Evolutionary conservation across 2,797 vertebrate species (phyloP).

Genomic region (Antrozous pallidus): DNA sequence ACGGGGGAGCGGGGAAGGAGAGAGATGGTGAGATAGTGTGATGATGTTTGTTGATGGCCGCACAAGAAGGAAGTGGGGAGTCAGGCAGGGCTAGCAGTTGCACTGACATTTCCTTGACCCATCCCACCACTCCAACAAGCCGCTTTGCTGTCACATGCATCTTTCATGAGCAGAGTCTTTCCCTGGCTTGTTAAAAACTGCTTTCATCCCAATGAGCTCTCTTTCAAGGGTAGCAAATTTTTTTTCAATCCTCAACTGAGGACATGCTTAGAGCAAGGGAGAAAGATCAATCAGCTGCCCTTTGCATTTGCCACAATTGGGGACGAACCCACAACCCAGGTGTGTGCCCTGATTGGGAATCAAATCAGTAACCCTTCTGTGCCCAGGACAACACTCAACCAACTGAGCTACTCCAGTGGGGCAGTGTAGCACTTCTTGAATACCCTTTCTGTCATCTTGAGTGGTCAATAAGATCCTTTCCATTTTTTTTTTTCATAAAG

Average conservation of each 20-base stretch:
- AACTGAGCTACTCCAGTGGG: background rate
- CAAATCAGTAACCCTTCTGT: background rate
- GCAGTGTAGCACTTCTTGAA: background rate
- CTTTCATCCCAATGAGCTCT: background rate
- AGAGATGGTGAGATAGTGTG: fast-evolving
- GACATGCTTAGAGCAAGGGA: background rate
- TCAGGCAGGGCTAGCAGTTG: constrained; percentile 8
- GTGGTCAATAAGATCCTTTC: background rate
- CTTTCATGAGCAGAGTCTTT: background rate
- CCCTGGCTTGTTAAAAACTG: background rate
- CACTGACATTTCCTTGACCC: constrained; percentile 36
- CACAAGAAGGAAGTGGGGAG: constrained; percentile 32
- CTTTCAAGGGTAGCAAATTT: background rate
- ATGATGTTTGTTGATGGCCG: no score
- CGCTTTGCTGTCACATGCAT: background rate
- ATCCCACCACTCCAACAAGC: background rate
- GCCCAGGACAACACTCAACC: background rate
- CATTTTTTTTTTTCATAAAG: background rate
- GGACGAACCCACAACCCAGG: background rate
- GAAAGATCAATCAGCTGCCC: background rate
- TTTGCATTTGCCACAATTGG: background rate
- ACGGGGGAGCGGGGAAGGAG: fast-evolving
- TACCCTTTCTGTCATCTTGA: background rate
- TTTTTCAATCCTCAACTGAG: background rate
- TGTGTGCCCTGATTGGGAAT: background rate